A percentile compares a stretch with the other conserved stretches of the same genome.
Evolutionary conservation across 1,140 invertebrate genomes (phyloP).

Genomic region (Condylostylus longicornis): DNA sequence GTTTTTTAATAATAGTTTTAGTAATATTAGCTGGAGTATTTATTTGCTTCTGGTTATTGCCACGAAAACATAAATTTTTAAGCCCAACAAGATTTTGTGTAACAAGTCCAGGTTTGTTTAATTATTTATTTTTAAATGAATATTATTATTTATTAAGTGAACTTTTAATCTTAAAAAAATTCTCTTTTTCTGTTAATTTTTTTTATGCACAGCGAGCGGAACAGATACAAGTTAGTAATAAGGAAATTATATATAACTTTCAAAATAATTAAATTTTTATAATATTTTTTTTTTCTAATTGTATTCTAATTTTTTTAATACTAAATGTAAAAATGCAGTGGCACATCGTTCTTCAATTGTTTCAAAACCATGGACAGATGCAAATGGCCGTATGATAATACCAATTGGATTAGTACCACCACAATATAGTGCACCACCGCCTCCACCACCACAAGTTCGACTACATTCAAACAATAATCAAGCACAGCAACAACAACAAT

Average conservation of each 20-base stretch:
- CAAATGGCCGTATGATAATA: slow-evolving; percentile 1
- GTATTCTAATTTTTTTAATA: too few species aligned
- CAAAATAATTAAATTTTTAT: too few species aligned
- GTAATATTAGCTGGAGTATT: slow-evolving; percentile 1
- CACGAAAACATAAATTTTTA: slow-evolving; percentile 1
- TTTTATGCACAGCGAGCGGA: neutral
- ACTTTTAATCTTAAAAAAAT: neutral
- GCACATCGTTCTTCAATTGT: slow-evolving; percentile 2
- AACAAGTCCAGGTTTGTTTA: neutral
- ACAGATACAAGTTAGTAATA: neutral
- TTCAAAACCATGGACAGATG: neutral
- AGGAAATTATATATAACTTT: too few species aligned
- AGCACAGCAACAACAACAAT: neutral
- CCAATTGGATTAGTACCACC: neutral
- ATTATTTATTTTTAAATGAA: neutral
- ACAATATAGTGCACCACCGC: slow-evolving; percentile 3
- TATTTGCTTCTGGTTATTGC: slow-evolving; percentile 6
- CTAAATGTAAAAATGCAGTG: neutral
- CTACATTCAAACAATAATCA: too few species aligned
- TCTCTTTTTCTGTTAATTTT: neutral
- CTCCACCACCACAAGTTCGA: neutral
- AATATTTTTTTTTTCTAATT: neutral
- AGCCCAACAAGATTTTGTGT: slow-evolving; percentile 2
- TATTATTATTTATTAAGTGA: neutral
- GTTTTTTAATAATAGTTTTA: slow-evolving; percentile 1